Percentiles rank a stretch among this genome's conserved stretches.
Conservation (phyloP, 2,888 invertebrate species). For the Pharmacophagus antenor region DNA sequence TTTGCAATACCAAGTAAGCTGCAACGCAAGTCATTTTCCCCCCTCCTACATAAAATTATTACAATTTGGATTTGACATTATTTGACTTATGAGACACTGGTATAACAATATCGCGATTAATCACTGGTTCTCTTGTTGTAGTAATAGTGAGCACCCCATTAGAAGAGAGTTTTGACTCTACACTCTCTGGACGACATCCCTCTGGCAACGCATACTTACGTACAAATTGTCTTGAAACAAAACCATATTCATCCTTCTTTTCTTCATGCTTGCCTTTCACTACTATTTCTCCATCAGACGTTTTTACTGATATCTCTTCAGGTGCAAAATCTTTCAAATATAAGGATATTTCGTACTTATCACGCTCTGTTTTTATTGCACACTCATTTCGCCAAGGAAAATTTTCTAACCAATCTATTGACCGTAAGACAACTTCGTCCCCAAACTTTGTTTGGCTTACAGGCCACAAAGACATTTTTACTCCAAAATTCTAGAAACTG, state of each 20-base stretch:
- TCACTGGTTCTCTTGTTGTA: constrained; percentile 44
- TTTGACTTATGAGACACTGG: constrained; percentile 52
- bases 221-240: constrained; percentile 54
- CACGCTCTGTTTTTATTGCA: constrained; percentile 42
- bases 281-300: constrained; percentile 49
- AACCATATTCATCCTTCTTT: constrained; percentile 58
- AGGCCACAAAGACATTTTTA: constrained; percentile 40
- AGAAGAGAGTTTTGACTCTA: constrained; percentile 52
- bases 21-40: background rate
- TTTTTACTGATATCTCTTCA: constrained; percentile 54
- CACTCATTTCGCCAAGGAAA: constrained; percentile 61
- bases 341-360: constrained; percentile 56
- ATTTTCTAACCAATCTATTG: constrained; percentile 65
- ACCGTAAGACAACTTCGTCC: constrained; percentile 58
- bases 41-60: constrained; percentile 28
- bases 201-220: constrained; percentile 56
- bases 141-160: constrained; percentile 54
- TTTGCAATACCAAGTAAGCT: background rate
- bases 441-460: constrained; percentile 49
- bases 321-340: constrained; percentile 57
- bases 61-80: constrained; percentile 50
- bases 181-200: constrained; percentile 48
- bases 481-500: constrained; percentile 18
- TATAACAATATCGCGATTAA: constrained; percentile 54
- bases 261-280: constrained; percentile 63